phyloP scores from a whole-genome alignment of 2,113 vertebrate species.

The Chlamydotis undulata region DNA sequence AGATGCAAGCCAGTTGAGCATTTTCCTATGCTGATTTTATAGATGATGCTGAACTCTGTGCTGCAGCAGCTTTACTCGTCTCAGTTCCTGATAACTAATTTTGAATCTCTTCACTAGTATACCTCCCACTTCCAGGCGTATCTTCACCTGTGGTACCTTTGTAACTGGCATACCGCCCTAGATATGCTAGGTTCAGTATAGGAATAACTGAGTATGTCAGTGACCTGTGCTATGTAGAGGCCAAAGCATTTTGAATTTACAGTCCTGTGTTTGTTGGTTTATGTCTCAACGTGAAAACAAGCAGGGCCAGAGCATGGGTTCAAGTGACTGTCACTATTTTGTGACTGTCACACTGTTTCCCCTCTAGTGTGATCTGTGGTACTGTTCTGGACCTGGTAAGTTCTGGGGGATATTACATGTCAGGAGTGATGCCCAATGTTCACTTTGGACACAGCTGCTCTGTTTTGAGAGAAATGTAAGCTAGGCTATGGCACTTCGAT shows the following conservation, averaged over 20 bases:
- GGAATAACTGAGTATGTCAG: background rate
- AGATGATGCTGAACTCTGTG: background rate
- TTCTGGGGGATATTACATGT: background rate
- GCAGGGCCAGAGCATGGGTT: background rate
- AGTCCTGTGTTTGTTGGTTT: background rate
- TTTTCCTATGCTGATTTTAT: background rate
- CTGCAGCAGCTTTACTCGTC: background rate
- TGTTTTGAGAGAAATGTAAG: background rate
- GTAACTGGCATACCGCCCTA: background rate
- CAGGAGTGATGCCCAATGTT: background rate
- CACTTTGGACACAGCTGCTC: background rate
- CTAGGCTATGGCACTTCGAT: background rate
- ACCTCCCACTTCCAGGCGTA: background rate
- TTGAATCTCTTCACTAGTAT: background rate
- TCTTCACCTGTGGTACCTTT: background rate
- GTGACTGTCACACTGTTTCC: rapidly evolving
- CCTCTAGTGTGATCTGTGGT: background rate
- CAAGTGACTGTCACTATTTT: background rate
- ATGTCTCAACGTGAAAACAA: background rate
- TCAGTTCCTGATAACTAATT: background rate
- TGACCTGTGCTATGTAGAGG: background rate
- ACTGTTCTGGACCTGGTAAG: background rate
- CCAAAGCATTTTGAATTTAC: background rate
- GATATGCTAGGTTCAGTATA: background rate
- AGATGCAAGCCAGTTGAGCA: background rate